Conservation (phyloP, 2,113 vertebrate species). For the Mesocricetus auratus region DNA sequence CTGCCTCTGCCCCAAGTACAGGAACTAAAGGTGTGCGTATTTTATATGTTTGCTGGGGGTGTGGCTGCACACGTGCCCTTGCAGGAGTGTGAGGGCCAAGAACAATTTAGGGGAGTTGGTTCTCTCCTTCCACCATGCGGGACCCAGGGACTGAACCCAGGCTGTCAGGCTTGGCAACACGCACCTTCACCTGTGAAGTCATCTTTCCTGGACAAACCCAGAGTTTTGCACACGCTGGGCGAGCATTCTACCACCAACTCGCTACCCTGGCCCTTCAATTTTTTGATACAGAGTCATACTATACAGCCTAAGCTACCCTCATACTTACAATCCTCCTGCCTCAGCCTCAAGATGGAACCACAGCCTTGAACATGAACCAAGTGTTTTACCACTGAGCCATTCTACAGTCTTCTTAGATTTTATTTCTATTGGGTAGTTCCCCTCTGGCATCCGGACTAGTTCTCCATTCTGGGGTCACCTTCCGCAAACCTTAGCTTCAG, state of each 20-base stretch:
- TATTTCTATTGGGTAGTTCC: neutral
- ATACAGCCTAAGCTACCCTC: neutral
- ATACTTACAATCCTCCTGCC: neutral
- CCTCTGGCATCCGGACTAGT: neutral
- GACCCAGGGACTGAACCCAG: neutral
- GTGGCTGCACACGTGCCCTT: too few relatives aligned
- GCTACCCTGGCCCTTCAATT: neutral
- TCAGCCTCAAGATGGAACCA: neutral
- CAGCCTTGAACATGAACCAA: neutral
- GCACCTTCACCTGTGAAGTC: neutral
- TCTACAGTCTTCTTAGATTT: neutral
- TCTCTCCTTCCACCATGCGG: neutral
- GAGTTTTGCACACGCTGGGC: neutral
- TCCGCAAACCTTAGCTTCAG: neutral
- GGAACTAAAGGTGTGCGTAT: neutral
- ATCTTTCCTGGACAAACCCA: neutral
- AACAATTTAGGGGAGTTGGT: neutral
- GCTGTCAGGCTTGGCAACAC: neutral
- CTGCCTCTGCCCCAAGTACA: neutral
- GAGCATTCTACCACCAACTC: neutral
- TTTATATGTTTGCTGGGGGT: neutral
- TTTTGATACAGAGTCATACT: neutral
- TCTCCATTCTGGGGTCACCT: neutral
- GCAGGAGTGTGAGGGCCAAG: too few relatives aligned
- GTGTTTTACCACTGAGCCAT: neutral